Evolutionary conservation across 2,113 vertebrate species (phyloP).

Genomic region (Malurus elegans): DNA sequence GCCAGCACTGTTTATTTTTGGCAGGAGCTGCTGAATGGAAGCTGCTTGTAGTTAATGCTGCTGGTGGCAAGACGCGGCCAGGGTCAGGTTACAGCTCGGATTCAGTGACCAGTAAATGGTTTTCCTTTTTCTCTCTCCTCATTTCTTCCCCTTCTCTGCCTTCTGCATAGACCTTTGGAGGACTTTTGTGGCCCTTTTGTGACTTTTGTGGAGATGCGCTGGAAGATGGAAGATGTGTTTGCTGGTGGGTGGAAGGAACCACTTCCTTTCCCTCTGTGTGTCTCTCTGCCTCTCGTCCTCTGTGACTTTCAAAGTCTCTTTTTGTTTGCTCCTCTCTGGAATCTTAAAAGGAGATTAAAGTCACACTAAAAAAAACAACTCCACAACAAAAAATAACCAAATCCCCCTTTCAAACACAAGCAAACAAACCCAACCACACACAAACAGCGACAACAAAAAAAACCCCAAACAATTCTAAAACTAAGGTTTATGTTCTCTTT

Average conservation of each 20-base stretch:
- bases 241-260: background rate
- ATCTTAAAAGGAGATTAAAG: background rate
- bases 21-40: slow-evolving; percentile 65
- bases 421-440: background rate
- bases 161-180: background rate
- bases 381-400: background rate
- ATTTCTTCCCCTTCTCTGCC: background rate
- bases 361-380: background rate
- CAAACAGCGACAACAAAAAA: background rate
- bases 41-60: slow-evolving; percentile 64
- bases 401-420: background rate
- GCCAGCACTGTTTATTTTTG: slow-evolving; percentile 62
- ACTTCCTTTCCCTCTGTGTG: background rate
- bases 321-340: background rate
- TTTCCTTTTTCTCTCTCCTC: background rate
- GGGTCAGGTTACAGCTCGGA: slow-evolving; percentile 60
- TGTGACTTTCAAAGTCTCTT: background rate
- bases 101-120: slow-evolving; percentile 22
- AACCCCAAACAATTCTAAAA: rapidly evolving
- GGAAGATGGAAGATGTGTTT: background rate
- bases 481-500: background rate
- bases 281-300: background rate
- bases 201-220: background rate
- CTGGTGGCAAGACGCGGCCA: slow-evolving; percentile 26
- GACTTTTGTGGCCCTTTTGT: background rate